Percentiles rank a stretch among this genome's conserved stretches.
Conservation (phyloP, 2,797 vertebrate genomes). For the Distichodus sexfasciatus region DNA sequence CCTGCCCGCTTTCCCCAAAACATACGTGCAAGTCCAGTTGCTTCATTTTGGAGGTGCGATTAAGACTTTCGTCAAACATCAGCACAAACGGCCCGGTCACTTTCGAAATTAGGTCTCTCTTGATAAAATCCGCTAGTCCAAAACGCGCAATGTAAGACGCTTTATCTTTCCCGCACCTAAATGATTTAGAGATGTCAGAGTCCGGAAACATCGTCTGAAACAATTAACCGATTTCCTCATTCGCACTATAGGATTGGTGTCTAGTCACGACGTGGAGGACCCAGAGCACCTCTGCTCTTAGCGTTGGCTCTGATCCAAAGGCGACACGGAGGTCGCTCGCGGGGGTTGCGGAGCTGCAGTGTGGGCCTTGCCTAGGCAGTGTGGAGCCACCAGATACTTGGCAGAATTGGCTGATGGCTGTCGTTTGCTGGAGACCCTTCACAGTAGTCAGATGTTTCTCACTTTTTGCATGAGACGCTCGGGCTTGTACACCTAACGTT, state of each 20-base stretch:
- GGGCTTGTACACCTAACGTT: background rate
- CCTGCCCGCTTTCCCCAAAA: too few relatives aligned
- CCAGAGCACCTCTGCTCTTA: slow-evolving; percentile 4
- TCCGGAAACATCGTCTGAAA: slow-evolving; percentile 1
- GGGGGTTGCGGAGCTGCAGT: background rate
- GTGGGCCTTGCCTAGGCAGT: background rate
- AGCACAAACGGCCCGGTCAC: background rate
- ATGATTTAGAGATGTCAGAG: background rate
- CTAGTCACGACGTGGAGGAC: background rate
- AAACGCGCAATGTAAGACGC: background rate
- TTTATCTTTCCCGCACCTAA: background rate
- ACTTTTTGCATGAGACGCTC: background rate
- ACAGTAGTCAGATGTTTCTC: too few relatives aligned
- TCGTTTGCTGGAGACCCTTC: background rate
- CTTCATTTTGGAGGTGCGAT: too few relatives aligned
- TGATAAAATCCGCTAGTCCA: too few relatives aligned
- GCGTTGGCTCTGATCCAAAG: slow-evolving; percentile 7
- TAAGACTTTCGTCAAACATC: too few relatives aligned
- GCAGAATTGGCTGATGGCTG: slow-evolving; percentile 12
- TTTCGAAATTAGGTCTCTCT: background rate
- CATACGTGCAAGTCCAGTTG: too few relatives aligned
- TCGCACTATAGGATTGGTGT: background rate
- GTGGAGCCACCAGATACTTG: background rate
- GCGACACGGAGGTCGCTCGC: background rate
- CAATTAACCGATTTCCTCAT: slow-evolving; percentile 6